Percentiles rank a stretch among this genome's conserved stretches.
These are phyloP conservation scores for Scaptomyza tumidula DNA, from an alignment of 2,888 invertebrate species.

Conservation along the genomic window DNA sequence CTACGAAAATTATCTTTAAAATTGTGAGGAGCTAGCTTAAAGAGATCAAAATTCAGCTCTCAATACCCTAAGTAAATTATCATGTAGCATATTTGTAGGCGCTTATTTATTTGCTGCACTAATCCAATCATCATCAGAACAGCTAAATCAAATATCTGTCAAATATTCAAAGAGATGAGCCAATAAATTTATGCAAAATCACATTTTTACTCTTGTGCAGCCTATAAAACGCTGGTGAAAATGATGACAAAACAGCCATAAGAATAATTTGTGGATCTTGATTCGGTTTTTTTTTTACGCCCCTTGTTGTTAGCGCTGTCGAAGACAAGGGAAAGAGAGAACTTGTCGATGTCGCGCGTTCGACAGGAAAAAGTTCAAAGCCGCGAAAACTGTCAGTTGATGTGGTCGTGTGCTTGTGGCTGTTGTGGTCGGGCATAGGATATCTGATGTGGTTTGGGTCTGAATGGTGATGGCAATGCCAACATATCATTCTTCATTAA, in stretches of 20 bases:
- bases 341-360: constrained; percentile 70
- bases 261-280: constrained; percentile 44
- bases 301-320: constrained; percentile 2
- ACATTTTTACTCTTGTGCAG: constrained; percentile 22
- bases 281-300: background rate
- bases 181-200: constrained; percentile 52
- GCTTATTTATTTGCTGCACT: constrained; percentile 27
- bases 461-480: constrained; percentile 60
- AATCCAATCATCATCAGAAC: constrained; percentile 45
- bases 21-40: background rate
- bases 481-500: constrained; percentile 81
- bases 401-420: constrained; percentile 54
- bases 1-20: background rate
- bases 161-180: constrained; percentile 35
- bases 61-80: constrained; percentile 36
- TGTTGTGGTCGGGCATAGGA: constrained; percentile 30
- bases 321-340: constrained; percentile 31
- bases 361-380: constrained; percentile 68
- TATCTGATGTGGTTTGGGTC: constrained; percentile 38
- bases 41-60: constrained; percentile 9
- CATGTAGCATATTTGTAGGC: constrained; percentile 30
- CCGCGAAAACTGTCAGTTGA: constrained; percentile 78
- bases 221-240: constrained; percentile 30
- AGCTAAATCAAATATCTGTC: constrained; percentile 62
- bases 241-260: constrained; percentile 38